These are phyloP conservation scores for Saturnia japonica DNA, from an alignment of 2,888 invertebrate species.

Conservation along the genomic window DNA sequence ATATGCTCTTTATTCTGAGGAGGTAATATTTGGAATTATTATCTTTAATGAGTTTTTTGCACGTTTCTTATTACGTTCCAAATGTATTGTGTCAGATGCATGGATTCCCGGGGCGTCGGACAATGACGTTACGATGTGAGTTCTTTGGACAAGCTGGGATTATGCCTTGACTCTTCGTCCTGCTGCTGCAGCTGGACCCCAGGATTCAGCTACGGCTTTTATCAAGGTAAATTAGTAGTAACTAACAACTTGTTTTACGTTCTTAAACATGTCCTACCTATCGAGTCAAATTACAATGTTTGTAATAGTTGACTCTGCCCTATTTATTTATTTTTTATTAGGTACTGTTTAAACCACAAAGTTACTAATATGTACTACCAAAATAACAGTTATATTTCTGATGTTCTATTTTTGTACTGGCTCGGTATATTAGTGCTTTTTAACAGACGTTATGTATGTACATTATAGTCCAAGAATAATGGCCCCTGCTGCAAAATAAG, in stretches of 20 bases:
- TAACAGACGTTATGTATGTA: background rate
- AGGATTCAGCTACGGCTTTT: slow-evolving; percentile 85
- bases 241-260: background rate
- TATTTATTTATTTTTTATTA: background rate
- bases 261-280: background rate
- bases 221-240: slow-evolving; percentile 79
- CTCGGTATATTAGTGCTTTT: background rate
- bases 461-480: no score
- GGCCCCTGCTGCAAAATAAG: background rate
- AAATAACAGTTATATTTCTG: background rate
- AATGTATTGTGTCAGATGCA: slow-evolving; percentile 63
- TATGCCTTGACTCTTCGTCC: slow-evolving; percentile 89
- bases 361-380: background rate
- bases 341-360: background rate
- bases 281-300: background rate
- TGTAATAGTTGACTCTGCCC: background rate
- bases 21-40: slow-evolving; percentile 69
- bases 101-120: slow-evolving; percentile 85
- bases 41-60: background rate
- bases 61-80: background rate
- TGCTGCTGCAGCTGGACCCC: slow-evolving; percentile 82
- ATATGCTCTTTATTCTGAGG: slow-evolving; percentile 88
- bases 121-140: slow-evolving; percentile 87
- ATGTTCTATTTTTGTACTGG: background rate
- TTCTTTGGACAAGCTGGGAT: slow-evolving; percentile 92